These are phyloP conservation scores for Myrmophylax atrothorax DNA, from an alignment of 2,113 vertebrate genomes.

Conservation along the genomic window DNA sequence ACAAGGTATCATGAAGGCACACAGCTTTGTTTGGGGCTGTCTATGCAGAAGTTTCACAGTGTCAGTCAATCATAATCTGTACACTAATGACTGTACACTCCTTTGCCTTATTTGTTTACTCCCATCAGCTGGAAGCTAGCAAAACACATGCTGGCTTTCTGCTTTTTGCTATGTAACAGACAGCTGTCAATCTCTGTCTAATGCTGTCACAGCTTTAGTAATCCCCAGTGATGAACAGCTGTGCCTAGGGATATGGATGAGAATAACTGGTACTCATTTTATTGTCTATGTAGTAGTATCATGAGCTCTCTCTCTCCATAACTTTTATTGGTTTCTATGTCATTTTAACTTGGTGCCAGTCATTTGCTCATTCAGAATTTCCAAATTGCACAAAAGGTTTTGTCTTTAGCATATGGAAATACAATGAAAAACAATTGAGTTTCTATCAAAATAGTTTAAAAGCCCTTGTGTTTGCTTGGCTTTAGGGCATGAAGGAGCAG, in stretches of 20 bases:
- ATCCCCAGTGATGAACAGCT: conserved; percentile 26
- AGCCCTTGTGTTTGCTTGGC: not conserved
- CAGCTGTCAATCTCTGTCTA: conserved; percentile 38
- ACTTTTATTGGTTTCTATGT: not conserved
- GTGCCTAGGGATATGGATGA: not conserved
- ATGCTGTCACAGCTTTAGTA: conserved; percentile 2
- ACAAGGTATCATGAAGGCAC: not conserved
- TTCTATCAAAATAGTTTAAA: not conserved
- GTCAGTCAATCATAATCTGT: not conserved
- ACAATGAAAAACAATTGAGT: not conserved
- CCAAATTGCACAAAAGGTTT: not conserved
- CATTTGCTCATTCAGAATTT: not conserved
- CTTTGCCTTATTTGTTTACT: conserved; percentile 6
- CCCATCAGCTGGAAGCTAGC: not conserved
- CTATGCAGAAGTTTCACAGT: not conserved
- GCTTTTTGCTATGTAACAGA: not conserved
- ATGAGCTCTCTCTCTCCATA: not conserved
- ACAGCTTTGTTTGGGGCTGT: not conserved
- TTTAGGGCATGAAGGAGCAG: not conserved
- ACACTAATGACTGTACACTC: not conserved
- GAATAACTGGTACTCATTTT: not conserved
- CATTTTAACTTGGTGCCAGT: not conserved
- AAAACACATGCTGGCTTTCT: not conserved
- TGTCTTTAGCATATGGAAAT: not conserved
- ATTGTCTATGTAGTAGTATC: not conserved